Percentiles rank a stretch among this genome's conserved stretches.
Evolutionary conservation across 2,113 vertebrate species (phyloP).

Genomic region (Rallus limicola): DNA sequence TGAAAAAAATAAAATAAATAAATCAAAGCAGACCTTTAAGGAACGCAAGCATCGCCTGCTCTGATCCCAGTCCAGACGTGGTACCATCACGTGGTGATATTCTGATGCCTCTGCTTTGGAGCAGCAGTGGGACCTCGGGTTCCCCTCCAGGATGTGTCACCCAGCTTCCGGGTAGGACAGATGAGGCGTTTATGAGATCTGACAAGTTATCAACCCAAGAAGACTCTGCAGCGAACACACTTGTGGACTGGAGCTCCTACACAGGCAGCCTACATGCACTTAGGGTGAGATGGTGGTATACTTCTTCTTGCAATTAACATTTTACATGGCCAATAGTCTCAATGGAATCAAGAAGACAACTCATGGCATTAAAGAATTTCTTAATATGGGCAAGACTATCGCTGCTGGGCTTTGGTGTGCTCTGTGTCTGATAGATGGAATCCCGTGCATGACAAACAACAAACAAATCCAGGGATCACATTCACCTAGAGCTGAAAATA

Average conservation of each 20-base stretch:
- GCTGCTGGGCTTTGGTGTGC: neutral
- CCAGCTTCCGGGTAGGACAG: neutral
- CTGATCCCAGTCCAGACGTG: neutral
- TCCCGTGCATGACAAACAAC: neutral
- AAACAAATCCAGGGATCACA: neutral
- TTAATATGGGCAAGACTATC: neutral
- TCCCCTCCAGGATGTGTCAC: neutral
- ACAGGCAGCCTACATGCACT: neutral
- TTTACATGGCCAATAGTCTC: neutral
- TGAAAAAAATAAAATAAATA: neutral
- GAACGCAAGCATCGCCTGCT: neutral
- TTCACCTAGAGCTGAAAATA: neutral
- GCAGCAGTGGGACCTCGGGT: neutral
- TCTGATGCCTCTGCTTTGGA: neutral
- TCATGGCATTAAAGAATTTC: neutral
- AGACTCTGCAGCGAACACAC: neutral
- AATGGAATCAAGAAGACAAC: neutral
- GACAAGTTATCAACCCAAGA: neutral
- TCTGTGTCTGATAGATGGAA: neutral
- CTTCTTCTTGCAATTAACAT: neutral
- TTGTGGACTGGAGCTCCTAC: neutral
- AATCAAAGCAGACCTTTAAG: neutral
- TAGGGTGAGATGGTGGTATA: neutral
- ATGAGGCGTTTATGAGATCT: neutral
- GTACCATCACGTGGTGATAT: rapidly evolving